Evolutionary conservation across 2,797 vertebrate genomes (phyloP).

Genomic region (Vireo griseus): DNA sequence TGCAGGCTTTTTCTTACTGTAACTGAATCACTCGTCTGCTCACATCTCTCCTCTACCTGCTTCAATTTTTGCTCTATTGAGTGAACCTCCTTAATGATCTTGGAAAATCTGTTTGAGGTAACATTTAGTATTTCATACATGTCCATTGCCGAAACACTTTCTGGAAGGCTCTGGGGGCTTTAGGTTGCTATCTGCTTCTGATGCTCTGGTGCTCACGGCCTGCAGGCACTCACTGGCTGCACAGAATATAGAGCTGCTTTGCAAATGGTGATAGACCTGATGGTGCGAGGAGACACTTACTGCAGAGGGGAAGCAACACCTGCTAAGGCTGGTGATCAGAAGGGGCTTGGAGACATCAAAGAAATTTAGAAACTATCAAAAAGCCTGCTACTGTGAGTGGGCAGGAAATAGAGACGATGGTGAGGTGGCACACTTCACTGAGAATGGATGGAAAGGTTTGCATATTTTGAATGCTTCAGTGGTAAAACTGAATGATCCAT

Average conservation of each 20-base stretch:
- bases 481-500: background rate
- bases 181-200: background rate
- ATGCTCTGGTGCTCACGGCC: background rate
- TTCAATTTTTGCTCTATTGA: background rate
- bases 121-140: background rate
- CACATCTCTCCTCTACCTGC: background rate
- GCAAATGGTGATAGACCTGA: background rate
- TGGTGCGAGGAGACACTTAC: rapidly evolving
- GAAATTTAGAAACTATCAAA: background rate
- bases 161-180: background rate
- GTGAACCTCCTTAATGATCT: background rate
- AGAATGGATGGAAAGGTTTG: background rate
- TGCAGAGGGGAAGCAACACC: background rate
- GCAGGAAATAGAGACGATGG: background rate
- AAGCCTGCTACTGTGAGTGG: background rate
- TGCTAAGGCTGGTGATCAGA: background rate
- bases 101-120: background rate
- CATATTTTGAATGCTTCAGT: background rate
- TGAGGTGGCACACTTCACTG: background rate
- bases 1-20: background rate
- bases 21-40: background rate
- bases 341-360: background rate
- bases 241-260: background rate
- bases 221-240: rapidly evolving
- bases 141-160: background rate